Evolutionary conservation across 2,797 vertebrate species (phyloP).

Genomic region (Apodemus agrarius): DNA sequence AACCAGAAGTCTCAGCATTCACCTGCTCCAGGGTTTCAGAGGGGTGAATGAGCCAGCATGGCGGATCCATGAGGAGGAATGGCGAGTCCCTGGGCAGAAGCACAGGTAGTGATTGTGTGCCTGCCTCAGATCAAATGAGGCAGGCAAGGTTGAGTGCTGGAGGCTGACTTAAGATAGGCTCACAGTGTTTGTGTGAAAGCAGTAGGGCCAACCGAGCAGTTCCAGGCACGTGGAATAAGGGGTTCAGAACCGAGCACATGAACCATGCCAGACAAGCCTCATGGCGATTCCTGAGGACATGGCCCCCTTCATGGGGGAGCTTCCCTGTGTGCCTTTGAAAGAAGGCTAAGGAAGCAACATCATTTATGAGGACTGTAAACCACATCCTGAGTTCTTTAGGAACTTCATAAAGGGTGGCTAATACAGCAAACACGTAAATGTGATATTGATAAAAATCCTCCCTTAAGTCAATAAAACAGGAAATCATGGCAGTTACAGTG

Average conservation of each 20-base stretch:
- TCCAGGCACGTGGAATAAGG: not conserved
- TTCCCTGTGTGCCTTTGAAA: not conserved
- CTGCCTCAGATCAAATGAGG: not conserved
- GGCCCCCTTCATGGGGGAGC: slow-evolving; percentile 70
- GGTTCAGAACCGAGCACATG: not conserved
- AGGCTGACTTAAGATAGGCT: not conserved
- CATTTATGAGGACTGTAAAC: not conserved
- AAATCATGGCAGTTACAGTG: not conserved
- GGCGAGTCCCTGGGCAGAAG: not conserved
- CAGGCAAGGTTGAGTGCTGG: no score
- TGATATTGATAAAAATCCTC: not conserved
- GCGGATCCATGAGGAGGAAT: not conserved
- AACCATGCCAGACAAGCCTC: not conserved
- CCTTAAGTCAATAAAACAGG: not conserved
- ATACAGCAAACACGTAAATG: not conserved
- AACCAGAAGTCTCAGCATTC: no score
- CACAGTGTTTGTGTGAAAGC: slow-evolving; percentile 64
- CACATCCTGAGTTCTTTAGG: not conserved
- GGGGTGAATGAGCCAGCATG: not conserved
- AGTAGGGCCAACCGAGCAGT: not conserved
- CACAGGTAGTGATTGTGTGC: no score
- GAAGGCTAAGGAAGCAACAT: not conserved
- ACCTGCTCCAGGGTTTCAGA: not conserved
- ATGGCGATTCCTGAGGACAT: not conserved
- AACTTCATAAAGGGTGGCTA: not conserved